A percentile compares a stretch with the other conserved stretches of the same genome.
phyloP scores from a whole-genome alignment of 2,113 vertebrate species.

The Podarcis muralis region DNA sequence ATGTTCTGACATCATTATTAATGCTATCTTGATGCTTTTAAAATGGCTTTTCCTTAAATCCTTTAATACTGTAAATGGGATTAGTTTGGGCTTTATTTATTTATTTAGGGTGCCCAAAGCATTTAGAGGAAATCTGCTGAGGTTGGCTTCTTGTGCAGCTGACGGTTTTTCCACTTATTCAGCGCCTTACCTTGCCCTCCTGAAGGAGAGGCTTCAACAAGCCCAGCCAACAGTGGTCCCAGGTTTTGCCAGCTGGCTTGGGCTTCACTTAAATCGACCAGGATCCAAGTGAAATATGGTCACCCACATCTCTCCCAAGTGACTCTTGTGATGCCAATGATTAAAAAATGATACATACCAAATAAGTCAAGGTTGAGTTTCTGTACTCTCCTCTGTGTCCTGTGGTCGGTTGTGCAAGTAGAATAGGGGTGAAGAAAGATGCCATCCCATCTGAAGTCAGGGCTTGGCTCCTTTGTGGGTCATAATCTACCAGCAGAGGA shows the following conservation, averaged over 20 bases:
- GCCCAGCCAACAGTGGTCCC: background rate
- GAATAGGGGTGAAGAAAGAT: no score
- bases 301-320: background rate
- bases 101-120: constrained; percentile 30
- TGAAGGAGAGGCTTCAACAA: background rate
- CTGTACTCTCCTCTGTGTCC: background rate
- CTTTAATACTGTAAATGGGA: constrained; percentile 43
- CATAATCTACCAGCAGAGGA: background rate
- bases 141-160: constrained; percentile 7
- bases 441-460: background rate
- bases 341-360: background rate
- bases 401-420: no score
- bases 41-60: constrained; percentile 54
- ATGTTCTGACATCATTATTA: constrained; percentile 40
- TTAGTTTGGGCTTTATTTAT: constrained; percentile 31
- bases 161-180: background rate
- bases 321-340: background rate
- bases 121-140: constrained; percentile 31
- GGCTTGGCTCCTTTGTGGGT: background rate
- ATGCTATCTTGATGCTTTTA: constrained; percentile 44
- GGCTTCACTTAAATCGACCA: background rate
- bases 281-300: background rate
- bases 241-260: background rate
- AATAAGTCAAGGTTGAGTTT: background rate
- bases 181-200: constrained; percentile 1